Base-by-base conservation (phyloP, 2,113 vertebrate species). In the Nymphicus hollandicus region DNA sequence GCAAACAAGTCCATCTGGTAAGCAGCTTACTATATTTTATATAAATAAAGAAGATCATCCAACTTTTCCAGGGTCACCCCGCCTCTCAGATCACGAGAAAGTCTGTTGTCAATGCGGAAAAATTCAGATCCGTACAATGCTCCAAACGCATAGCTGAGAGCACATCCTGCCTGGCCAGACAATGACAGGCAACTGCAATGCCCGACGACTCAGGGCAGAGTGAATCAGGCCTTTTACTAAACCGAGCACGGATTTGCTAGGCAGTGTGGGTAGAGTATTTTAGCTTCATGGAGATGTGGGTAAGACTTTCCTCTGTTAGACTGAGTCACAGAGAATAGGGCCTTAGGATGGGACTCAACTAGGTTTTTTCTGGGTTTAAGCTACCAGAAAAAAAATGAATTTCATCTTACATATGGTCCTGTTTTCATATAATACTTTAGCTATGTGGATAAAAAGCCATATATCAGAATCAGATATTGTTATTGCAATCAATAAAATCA, bases 1-100 rank as follows among this genome's bases (percentile, higher is more conserved):
- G 95, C 86, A 91, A 97, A 96, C 77, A 93, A 86, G 93, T 86
- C 93, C 93, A 97, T 97, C 96, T 97, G 95, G 88, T 91, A 92
- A 96, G 83, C 88, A 91, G 92, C 88, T 93, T 95, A 91, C 92
- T 94, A 81, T 25, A 91, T 81, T 94, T 94, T 96, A 71, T 93
- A 90, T 89, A 96, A 96, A 96, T 96, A 97, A 86, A 94, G 58
- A 80, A 71, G 65, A 94, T 90, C 86, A 86, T 93, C 82, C 92
- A 96, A 86, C 55, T 91, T 76, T 91, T 91, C 61, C 65, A 81
- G 92, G 93, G 86, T 93, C 86, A 81, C 64, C 88, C 76, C 77
- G 1, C 88, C 90, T n/a, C 90, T 84, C 86, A 92, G 80, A 95
- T 96, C 86, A 96, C 25, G 61, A 91, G 93, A 91, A 93, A 94